Base-by-base conservation (phyloP, 2,113 vertebrate genomes). In the Patagioenas fasciata region DNA sequence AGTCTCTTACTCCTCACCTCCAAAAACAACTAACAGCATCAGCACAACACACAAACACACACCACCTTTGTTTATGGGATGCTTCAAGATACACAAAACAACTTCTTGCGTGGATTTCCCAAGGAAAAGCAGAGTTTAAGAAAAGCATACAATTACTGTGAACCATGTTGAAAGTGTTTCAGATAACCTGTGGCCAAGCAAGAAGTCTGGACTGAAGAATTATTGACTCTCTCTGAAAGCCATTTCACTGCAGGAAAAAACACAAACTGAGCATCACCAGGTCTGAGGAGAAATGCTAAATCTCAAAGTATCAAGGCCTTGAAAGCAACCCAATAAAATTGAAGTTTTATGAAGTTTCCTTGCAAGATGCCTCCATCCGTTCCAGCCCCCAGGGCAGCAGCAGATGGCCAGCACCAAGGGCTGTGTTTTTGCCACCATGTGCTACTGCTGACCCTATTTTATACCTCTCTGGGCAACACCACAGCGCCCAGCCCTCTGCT, bases 281-380 rank as follows among this genome's bases (percentile, higher is more conserved):
- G 24, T 74, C 82, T 71, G 85, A 80, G 42, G 24, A 90, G 69
- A 86, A 91, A 56, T 28, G 32, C 38, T 71, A 73, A 66, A 72
- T 87, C 71, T 69, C 44, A 4, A 77, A 80, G 73, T 69, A 91
- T 24, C 60, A 57, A 80, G 31, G 80, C 42, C 75, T 57, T 71
- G 77, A 74, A 92, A 91, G 56, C 75, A 92, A 88, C 56, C 29
- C 90, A 79, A 64, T 64, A 83, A 95, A 93, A 88, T 24, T 3
- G 28, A 75, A 40, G 38, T 42, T 93, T 94, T 90, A 83, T n/a
- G 67, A 90, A 79, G 85, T 56, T 79, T 86, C 85, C 65, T 67
- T 64, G 80, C 60, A 57, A 91, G 80, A 88, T 88, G 57, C 31
- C 71, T 89, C 69, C 75, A 89, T 31, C 71, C 67, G 38, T 50